Evolutionary conservation across 2,888 invertebrate genomes (phyloP), one percentile per base, ranked within the genome.

Genomic region (Agrochola lota): DNA sequence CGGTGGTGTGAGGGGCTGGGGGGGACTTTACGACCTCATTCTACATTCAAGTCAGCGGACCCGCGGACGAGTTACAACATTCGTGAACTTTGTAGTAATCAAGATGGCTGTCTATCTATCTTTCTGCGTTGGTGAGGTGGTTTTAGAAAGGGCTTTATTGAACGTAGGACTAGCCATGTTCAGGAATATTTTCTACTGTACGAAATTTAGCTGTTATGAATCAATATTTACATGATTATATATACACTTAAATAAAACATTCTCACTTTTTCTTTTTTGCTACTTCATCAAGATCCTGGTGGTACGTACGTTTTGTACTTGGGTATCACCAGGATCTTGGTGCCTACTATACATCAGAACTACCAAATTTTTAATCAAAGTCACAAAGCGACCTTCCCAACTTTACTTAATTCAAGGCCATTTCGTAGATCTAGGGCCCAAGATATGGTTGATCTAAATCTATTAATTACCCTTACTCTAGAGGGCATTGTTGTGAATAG

Each of bases 11-110:
- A 60, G 73, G 83, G 75, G 52, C 6, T 1, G 15, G 60, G 76
- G 30, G 78, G 64, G 85, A 83, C 77, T 88, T 90, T 88, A 90
- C 87, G 86, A 87, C 59, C 79, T 86, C 79, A 85, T 86, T 89
- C 80, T 63, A 83, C 74, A 90, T 91, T 90, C 88, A 80, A 88
- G 85, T 86, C 89, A 85, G 85, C 79, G 64, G 85, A 76, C 83
- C 70, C 64, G 82, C 60, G 85, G 85, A 83, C 86, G 85, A 87
- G 86, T 88, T 85, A 88, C 84, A 80, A 87, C 82, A 84, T 89
- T 84, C 84, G 80, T 79, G 82, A 87, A 88, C 81, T 85, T 85
- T 76, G 79, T 82, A 75, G 78, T 85, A 84, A 88, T 89, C 85
- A 89, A 87, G 78, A 87, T 81, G 78, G 80, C 66, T 66, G 74